Base-by-base conservation (phyloP, 2,797 vertebrate species). In the Pipistrellus pygmaeus region DNA sequence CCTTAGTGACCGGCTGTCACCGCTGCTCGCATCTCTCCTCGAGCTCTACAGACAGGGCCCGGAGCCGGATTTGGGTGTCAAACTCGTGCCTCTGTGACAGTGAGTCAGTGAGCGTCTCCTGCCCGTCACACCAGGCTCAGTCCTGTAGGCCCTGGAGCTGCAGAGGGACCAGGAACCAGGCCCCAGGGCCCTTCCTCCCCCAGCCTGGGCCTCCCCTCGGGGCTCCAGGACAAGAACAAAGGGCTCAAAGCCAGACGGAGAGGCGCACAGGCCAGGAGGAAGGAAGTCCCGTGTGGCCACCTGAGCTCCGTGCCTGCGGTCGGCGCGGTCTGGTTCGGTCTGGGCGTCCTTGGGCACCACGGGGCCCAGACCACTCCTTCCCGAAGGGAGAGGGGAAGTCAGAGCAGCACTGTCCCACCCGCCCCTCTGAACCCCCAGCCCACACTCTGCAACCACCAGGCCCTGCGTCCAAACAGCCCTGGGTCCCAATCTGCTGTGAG, bases 181-280 rank as follows among this genome's bases (percentile, higher is more conserved):
- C n/a, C 84, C 44, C 48, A 8, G 35, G 18, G 13, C 21, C 25
- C 12, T 13, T 66, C 62, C 64, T 72, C 71, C 41, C 85, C 51
- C 75, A 3, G 12, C 7, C 51, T 0, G 5, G 48, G 68, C 86
- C 62, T 75, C 30, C 30, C 91, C 84, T 41, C 0, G 0, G n/a
- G 73, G 66, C 72, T 93, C 90, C 55, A 82, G 85, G 82, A 60
- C 68, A 38, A 68, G 78, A 73, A 96, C 85, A 88, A 94, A 92
- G 76, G 68, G 55, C 88, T 78, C 38, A 10, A 44, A 35, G 62
- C n/a, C 84, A 46, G 53, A 18, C 12, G 0, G n/a, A 9, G 41
- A 72, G 72, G 93, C 64, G 64, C 32, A 48, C 21, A 8, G 1
- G 5, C 14, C 14, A 18, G 62, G 41, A 55, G 80, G 89, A 85